Evolutionary conservation across 2,888 invertebrate species (phyloP).

Genomic region (Drosophila sordidula): DNA sequence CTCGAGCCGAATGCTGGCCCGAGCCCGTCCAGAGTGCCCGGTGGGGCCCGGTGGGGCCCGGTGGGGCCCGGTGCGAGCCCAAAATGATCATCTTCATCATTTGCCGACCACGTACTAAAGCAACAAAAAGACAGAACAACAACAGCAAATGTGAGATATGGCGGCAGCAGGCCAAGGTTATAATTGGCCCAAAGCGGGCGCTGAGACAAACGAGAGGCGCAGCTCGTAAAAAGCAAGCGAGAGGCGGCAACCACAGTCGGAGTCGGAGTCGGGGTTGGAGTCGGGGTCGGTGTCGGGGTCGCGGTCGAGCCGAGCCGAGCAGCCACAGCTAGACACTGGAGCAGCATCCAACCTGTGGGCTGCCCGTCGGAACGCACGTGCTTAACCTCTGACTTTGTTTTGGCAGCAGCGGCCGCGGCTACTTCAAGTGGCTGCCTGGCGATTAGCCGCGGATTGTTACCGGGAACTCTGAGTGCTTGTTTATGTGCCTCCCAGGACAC

Average conservation of each 20-base stretch:
- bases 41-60: constrained; percentile 6
- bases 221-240: constrained; percentile 64
- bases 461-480: constrained; percentile 71
- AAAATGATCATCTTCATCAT: constrained; percentile 81
- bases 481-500: constrained; percentile 71
- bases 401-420: constrained; percentile 64
- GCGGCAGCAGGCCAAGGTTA: constrained; percentile 81
- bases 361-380: constrained; percentile 70
- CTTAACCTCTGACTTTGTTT: constrained; percentile 80
- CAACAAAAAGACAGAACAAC: constrained; percentile 34
- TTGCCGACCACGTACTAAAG: constrained; percentile 71
- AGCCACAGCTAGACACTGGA: constrained; percentile 36
- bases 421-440: constrained; percentile 69
- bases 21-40: constrained; percentile 30
- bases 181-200: constrained; percentile 79
- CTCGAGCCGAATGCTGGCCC: constrained; percentile 10
- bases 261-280: constrained; percentile 11
- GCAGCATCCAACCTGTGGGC: constrained; percentile 62
- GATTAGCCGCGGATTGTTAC: constrained; percentile 76
- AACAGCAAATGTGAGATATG: constrained; percentile 69
- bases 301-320: too few species aligned
- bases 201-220: constrained; percentile 64
- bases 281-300: background rate
- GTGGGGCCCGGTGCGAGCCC: constrained; percentile 14
- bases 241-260: constrained; percentile 59